Conservation (phyloP, 2,113 vertebrate genomes). For the Callorhinus ursinus region DNA sequence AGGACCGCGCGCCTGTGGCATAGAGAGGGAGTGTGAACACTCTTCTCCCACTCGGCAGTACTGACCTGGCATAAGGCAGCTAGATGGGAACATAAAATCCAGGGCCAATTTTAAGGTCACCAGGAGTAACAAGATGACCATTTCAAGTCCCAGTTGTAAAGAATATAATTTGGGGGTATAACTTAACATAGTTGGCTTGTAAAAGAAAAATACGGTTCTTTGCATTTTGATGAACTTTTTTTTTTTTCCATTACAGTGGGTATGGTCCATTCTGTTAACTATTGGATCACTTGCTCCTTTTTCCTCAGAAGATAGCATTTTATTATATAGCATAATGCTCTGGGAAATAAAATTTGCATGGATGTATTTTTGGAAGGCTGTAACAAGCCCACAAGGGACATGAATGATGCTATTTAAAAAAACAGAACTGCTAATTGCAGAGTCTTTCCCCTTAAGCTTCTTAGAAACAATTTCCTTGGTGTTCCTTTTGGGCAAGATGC, state of each 20-base stretch:
- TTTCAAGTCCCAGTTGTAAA: background rate
- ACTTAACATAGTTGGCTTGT: background rate
- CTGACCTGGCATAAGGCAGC: background rate
- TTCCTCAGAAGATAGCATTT: constrained; percentile 43
- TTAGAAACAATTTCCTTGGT: constrained; percentile 44
- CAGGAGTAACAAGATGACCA: background rate
- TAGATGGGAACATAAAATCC: background rate
- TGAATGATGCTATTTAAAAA: constrained; percentile 44
- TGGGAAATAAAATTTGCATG: constrained; percentile 34
- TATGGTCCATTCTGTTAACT: constrained; percentile 19
- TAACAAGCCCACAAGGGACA: constrained; percentile 47
- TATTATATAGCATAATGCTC: background rate
- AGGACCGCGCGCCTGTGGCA: background rate
- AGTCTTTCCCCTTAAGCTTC: background rate
- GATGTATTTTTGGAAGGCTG: background rate
- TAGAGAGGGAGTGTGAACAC: too few species aligned
- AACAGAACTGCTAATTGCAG: constrained; percentile 24
- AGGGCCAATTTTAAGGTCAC: background rate
- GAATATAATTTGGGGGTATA: background rate
- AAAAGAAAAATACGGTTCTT: constrained; percentile 9
- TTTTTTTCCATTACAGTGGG: background rate
- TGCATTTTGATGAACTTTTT: background rate
- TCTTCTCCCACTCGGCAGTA: background rate
- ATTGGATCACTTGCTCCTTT: background rate
- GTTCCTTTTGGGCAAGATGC: background rate